A percentile compares a stretch with the other conserved stretches of the same genome.
Evolutionary conservation across 2,797 vertebrate genomes (phyloP).

Genomic region (Bradypus variegatus): DNA sequence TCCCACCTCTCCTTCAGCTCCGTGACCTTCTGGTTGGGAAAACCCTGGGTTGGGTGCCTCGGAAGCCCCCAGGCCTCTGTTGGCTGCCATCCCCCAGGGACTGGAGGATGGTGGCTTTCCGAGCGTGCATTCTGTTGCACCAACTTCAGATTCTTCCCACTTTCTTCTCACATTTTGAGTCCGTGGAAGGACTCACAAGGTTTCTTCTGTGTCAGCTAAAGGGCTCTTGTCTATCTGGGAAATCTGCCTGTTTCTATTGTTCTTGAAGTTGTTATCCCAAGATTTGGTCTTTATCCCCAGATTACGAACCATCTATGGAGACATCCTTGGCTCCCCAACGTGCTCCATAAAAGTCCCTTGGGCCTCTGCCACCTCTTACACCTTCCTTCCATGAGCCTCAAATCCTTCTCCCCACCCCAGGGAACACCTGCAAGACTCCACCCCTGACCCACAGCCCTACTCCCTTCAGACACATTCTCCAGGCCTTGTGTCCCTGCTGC

Average conservation of each 20-base stretch:
- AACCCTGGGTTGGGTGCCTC: neutral
- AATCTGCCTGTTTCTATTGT: neutral
- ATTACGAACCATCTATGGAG: neutral
- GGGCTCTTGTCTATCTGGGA: neutral
- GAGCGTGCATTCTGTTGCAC: neutral
- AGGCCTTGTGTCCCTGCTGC: neutral
- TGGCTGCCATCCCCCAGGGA: neutral
- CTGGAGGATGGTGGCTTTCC: neutral
- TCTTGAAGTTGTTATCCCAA: neutral
- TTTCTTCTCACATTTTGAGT: neutral
- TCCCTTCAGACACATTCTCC: neutral
- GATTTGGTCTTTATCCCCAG: neutral
- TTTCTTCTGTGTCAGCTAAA: neutral
- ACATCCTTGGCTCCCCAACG: too few relatives aligned
- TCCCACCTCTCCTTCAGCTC: too few relatives aligned
- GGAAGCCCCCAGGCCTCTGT: neutral
- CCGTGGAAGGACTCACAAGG: neutral
- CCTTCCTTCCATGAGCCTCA: neutral
- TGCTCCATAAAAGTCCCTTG: neutral
- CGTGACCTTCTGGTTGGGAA: neutral
- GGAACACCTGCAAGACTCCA: neutral
- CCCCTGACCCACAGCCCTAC: neutral
- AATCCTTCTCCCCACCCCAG: neutral
- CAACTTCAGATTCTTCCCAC: neutral
- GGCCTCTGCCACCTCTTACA: neutral